A percentile compares a stretch with the other conserved stretches of the same genome.
Evolutionary conservation across 92 coral and sea anemone genomes (phyloP).

Genomic region (Parazoanthus darwini): DNA sequence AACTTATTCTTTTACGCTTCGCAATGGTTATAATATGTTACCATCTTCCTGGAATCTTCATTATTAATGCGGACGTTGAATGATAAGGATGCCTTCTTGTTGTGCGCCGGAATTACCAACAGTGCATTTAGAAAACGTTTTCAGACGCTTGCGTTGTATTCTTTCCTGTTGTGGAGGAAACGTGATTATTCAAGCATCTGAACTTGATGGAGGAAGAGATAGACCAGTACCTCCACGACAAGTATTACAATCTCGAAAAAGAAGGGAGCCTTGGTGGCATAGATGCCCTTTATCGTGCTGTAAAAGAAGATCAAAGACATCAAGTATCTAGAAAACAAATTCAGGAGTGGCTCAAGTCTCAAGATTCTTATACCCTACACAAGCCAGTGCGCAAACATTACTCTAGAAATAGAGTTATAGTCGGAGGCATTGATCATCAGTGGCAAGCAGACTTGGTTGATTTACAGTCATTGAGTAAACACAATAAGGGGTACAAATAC

Average conservation of each 20-base stretch:
- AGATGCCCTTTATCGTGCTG: no score
- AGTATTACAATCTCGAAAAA: not conserved
- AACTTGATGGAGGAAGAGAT: not conserved
- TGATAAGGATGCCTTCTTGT: not conserved
- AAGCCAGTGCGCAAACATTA: not conserved
- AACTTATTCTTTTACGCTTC: not conserved
- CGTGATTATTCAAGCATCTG: not conserved
- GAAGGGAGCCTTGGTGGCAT: not conserved
- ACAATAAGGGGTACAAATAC: no score
- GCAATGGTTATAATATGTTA: no score
- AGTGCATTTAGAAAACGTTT: not conserved
- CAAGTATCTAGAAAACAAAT: not conserved
- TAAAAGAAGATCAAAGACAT: not conserved
- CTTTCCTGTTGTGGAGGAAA: constrained; percentile 27
- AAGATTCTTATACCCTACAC: not conserved
- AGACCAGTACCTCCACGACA: constrained; percentile 3
- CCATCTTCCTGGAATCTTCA: no score
- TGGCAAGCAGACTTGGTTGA: no score
- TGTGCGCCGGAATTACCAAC: constrained; percentile 14
- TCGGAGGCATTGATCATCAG: not conserved
- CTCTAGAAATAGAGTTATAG: not conserved
- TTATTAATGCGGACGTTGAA: not conserved
- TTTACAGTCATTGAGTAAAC: no score
- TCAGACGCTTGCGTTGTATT: constrained; percentile 21
- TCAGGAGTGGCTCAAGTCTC: not conserved